Base-by-base conservation (phyloP, 2,888 invertebrate genomes). In the Adineta ricciae region DNA sequence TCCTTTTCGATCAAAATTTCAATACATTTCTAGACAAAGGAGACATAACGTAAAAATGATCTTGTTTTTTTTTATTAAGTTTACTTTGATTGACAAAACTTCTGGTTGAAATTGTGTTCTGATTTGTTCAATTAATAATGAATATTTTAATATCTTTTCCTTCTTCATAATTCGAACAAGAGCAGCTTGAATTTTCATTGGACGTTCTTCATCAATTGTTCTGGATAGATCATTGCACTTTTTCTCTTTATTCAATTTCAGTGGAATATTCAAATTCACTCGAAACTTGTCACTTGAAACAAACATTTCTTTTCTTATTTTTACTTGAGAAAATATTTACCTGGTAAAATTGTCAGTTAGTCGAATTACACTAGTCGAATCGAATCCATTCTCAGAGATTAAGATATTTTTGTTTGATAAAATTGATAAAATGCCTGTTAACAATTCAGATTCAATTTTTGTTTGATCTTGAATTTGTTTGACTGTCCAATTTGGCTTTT, bases 151-250 rank as follows among this genome's bases (percentile, higher is more conserved):
- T 72, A 94, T 93, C 91, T 98, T 98, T 36, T 98, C 93, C 93
- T 97, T 98, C 92, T 99, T 99, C 99, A 99, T 99, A 84, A 92
- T 92, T 52, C 92, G 90, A 24, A 92, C 92, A 87, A 93, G 92
- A 84, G 92, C 91, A 54, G 92, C 92, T 92, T 95, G 95, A 90
- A 99, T 98, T 87, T 99, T 93, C 90, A 98, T 93, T 91, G 98
- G 98, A 86, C 99, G 92, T 91, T 99, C 99, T 91, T 99, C 98
- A 90, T 99, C 99, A 90, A 99, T 97, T 91, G 97, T 96, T 91
- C 97, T 97, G 91, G 98, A 97, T 78, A 98, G 97, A 83, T 95
- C 94, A 91, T 98, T 97, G 90, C 96, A 96, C 90, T 99, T 99
- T 88, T 96, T 93, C 91, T 96, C 96, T 89, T 96, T 92, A 91